Base-by-base conservation (phyloP, 1,140 invertebrate genomes). In the Brachionus asplanchnoidis region DNA sequence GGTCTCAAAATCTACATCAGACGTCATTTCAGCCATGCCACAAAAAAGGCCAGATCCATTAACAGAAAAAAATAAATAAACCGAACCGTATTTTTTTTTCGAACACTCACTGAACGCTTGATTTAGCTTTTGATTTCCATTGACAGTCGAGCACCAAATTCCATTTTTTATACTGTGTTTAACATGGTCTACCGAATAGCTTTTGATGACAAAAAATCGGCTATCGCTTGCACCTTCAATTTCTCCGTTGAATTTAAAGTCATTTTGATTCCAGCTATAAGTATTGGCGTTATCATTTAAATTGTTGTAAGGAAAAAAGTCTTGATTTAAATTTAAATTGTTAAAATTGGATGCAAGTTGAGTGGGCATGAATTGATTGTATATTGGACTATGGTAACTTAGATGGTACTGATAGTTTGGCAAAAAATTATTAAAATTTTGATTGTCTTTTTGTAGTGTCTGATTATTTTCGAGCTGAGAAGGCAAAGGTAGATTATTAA, bases 81-180 rank as follows among this genome's bases (percentile, higher is more conserved):
- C 92, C 77, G 92, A 91, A 46, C 95, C 95, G 86, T 93, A 93
- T 0, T 91, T 91, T 85, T 94, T 93, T 17, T 91, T 88, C 36
- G 9, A 36, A 17, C 79, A 82, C 87, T 97, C 95, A 79, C 94
- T 93, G 89, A 93, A 98, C 32, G 97, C 97, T 84, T 93, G 91
- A 89, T 99, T 96, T 84, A 99, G 91, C 44, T 95, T 92, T 88
- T 97, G 97, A 89, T 99, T 99, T 17, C 97, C 97, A 87, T 97
- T 95, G 88, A 98, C 96, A 0, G 97, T 98, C 86, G 95, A 97
- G 90, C 97, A 98, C 97, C 97, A 98, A 87, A 98, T 98, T 89
- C 96, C 95, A 90, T 98, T 98, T 90, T 98, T 98, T 88, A 98
- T 98, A 85, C 95, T 96, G 42, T 96, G 94, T 91, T 98, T 97